Evolutionary conservation across 2,113 vertebrate genomes (phyloP), one percentile per base, ranked within the genome.

Genomic region (Neolamprologus falcicula): DNA sequence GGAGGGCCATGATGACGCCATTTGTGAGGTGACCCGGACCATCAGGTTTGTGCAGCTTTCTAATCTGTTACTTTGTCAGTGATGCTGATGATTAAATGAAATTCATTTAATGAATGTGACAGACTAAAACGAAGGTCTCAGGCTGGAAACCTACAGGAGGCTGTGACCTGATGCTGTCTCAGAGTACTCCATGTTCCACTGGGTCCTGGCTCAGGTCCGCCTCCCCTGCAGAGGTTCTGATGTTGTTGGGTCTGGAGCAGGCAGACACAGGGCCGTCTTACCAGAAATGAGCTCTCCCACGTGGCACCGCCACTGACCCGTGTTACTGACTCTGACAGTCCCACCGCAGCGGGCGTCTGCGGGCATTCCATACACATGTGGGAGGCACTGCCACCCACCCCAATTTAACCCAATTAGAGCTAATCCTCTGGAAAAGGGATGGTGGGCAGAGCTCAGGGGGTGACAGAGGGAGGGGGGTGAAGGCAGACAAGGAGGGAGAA

Each of bases 251-350:
- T 94, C 92, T 93, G 92, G 86, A 80, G 82, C 84, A 83, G 86
- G 82, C 89, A 76, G 92, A 89, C 90, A 59, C 84, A 88, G 82
- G 81, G 86, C 88, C 82, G 45, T 79, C 85, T 89, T 86, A 89
- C 93, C 93, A 93, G 89, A 90, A 95, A 95, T 93, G 92, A 93
- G 91, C 93, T 91, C 92, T 95, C 93, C 94, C 96, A 95, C 91
- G 93, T 96, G 93, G 94, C 82, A 94, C 96, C 85, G 84, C 95
- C 94, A 95, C 92, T 93, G 92, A 97, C 96, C 95, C 93, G 86
- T 97, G 97, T 97, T 96, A 95, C 90, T 82, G 87, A 96, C 96
- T 97, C 96, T 96, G 97, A 97, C 96, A 96, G 94, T 94, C 93
- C 91, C 91, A 90, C 93, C 93, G 84, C 93, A 91, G 91, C 90